These are phyloP conservation scores for Equus quagga DNA, from an alignment of 2,113 vertebrate genomes.

Conservation along the genomic window DNA sequence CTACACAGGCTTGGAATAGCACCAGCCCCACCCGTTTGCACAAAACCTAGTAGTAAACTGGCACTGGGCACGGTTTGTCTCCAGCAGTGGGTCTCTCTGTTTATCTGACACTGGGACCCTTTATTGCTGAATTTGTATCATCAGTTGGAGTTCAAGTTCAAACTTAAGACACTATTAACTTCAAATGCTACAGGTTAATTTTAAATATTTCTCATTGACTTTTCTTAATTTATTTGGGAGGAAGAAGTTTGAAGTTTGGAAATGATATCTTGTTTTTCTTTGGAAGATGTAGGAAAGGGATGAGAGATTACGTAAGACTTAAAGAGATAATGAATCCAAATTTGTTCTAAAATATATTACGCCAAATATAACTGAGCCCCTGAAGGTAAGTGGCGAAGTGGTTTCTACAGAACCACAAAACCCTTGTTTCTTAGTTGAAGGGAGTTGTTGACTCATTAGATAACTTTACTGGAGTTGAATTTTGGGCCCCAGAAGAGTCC, in stretches of 20 bases:
- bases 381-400: background rate
- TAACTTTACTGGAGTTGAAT: background rate
- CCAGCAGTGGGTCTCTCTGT: background rate
- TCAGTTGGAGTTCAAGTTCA: slow-evolving; percentile 13
- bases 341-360: background rate
- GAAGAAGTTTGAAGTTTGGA: background rate
- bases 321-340: background rate
- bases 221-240: slow-evolving; percentile 27
- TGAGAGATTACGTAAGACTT: background rate
- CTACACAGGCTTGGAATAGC: background rate
- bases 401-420: background rate
- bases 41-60: background rate
- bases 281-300: background rate
- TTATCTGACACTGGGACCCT: background rate
- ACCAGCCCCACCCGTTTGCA: background rate
- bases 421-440: background rate
- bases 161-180: background rate
- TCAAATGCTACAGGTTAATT: slow-evolving; percentile 28
- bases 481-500: background rate
- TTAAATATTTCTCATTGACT: slow-evolving; percentile 46
- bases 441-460: background rate
- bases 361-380: background rate
- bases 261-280: slow-evolving; percentile 1
- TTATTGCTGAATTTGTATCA: background rate
- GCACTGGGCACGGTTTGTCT: background rate